Evolutionary conservation across 2,888 invertebrate species (phyloP).

Genomic region (Amphiduros pacificus): DNA sequence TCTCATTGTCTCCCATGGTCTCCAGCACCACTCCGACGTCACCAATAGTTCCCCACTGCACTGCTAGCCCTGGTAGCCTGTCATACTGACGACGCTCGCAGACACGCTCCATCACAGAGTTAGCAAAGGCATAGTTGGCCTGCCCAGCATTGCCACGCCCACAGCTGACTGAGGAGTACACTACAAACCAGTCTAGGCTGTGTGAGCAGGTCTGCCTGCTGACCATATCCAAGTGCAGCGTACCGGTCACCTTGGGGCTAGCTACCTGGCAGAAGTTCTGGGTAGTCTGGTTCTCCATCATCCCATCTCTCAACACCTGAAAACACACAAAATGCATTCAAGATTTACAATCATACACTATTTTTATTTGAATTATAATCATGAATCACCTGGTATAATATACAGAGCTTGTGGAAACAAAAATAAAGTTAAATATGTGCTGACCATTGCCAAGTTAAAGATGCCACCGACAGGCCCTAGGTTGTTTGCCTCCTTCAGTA

Average conservation of each 20-base stretch:
- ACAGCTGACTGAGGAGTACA: conserved; percentile 94
- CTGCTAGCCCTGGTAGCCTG: conserved; percentile 80
- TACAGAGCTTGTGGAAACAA: too few species aligned
- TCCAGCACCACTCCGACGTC: conserved; percentile 93
- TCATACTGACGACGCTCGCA: conserved; percentile 81
- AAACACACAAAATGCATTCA: conserved; percentile 1
- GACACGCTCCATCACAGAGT: conserved; percentile 95
- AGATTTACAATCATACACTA: too few species aligned
- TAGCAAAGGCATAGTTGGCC: conserved; percentile 94
- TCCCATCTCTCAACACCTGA: conserved; percentile 79
- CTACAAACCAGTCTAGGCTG: conserved; percentile 83
- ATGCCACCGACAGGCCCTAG: conserved; percentile 80
- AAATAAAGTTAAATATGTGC: too few species aligned
- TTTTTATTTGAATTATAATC: too few species aligned
- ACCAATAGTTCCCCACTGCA: conserved; percentile 99
- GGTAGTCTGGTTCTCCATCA: conserved; percentile 82
- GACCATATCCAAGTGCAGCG: conserved; percentile 77
- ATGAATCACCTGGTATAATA: too few species aligned
- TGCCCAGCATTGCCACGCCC: conserved; percentile 97
- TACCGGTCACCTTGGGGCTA: conserved; percentile 83
- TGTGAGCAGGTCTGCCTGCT: conserved; percentile 78
- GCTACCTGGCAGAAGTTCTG: conserved; percentile 78
- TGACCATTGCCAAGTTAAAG: conserved; percentile 86
- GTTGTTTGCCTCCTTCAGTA: conserved; percentile 68
- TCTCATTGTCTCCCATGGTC: conserved; percentile 83